Base-by-base conservation (phyloP, 1,140 invertebrate species). In the Trachelipus rathkii region DNA sequence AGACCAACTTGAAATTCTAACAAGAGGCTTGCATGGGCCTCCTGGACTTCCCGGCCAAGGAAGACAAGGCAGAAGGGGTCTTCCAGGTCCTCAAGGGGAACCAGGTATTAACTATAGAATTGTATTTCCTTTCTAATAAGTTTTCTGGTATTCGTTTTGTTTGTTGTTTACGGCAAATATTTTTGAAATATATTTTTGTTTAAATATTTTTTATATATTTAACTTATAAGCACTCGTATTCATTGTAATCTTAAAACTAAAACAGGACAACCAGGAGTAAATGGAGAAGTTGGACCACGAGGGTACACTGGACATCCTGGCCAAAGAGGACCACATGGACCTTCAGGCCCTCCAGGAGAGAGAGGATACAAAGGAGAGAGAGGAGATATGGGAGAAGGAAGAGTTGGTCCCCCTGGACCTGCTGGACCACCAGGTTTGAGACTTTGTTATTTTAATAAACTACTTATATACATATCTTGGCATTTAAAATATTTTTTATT, bases 241-340 rank as follows among this genome's bases (percentile, higher is more conserved):
- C 50, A 2, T 60, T 19, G 8, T 13, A 19, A 60, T 4, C 19
- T 19, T 19, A 60, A 60, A 15, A 15, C 19, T 60, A 8, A 60
- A 60, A 15, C 73, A 81, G 81, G 81, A 33, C 71, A 78, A 43
- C 78, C 81, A 2, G 81, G 81, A n/a, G 43, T 77, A 1, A 74
- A 75, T 43, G 81, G 81, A 33, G 81, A 82, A 71, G 45, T 67
- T 10, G 81, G 81, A 15, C 75, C 68, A n/a, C 77, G 81, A 24
- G 81, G 81, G 4, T 82, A 82, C 78, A 71, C 79, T 23, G 81
- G 81, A 53, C 79, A 76, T 45, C 81, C 81, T 11, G 81, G 81
- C 4, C 24, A 74, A 10, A 75, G 73, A 10, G 79, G 79, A 19
- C 77, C 79, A 0, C 33, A 60, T 19, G 79, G 79, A 19, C 74